Percentiles rank a stretch among this genome's conserved stretches.
phyloP scores from a whole-genome alignment of 92 coral and sea anemone species.

The Zoanthus solanderi region DNA sequence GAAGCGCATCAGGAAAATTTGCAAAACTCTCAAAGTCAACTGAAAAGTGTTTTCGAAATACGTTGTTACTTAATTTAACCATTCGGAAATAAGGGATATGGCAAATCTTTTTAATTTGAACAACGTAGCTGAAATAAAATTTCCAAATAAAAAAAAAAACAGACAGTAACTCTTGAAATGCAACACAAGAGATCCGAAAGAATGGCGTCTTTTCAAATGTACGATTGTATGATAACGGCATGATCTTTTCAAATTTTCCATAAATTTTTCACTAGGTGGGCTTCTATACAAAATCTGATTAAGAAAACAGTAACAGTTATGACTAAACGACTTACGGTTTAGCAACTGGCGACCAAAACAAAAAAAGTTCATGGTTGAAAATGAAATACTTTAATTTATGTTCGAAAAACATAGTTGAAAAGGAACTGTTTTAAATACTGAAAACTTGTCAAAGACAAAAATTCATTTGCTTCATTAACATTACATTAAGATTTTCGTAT shows the following conservation, averaged over 20 bases:
- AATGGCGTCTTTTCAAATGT: not conserved
- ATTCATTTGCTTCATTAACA: conserved; percentile 19
- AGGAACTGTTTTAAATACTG: not conserved
- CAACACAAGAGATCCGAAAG: not conserved
- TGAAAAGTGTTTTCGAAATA: not conserved
- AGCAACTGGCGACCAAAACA: not conserved
- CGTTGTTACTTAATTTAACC: not conserved
- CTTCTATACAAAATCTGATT: not conserved
- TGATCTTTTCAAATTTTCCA: conserved; percentile 17
- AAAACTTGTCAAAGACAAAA: conserved; percentile 18
- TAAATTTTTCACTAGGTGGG: conserved; percentile 39
- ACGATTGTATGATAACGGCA: not conserved
- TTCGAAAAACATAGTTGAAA: conserved; percentile 11
- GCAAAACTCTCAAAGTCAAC: conserved; percentile 1
- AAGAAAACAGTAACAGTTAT: conserved; percentile 1
- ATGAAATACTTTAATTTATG: not conserved
- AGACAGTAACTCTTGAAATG: not conserved
- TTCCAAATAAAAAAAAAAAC: not conserved
- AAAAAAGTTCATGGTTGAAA: not conserved
- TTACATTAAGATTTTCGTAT: conserved; percentile 8
- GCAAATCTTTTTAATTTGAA: conserved; percentile 9
- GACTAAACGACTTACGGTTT: not conserved
- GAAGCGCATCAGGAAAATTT: conserved; percentile 2
- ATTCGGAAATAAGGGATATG: not conserved
- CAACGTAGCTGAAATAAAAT: not conserved